phyloP scores from a whole-genome alignment of 2,797 vertebrate genomes.

The Meriones psammophilus region DNA sequence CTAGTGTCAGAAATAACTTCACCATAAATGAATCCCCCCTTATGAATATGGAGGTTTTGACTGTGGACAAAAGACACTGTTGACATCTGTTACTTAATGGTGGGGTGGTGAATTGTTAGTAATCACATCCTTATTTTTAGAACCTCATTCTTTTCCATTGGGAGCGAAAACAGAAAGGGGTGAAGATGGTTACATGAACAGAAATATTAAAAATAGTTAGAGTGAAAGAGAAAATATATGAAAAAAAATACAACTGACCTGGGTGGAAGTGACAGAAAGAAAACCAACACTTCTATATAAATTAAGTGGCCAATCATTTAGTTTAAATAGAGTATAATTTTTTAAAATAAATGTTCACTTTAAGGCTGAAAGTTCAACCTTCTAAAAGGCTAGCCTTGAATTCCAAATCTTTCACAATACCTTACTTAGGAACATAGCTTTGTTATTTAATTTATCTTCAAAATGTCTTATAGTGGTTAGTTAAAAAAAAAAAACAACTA shows the following conservation, averaged over 20 bases:
- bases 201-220: background rate
- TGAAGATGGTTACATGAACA: background rate
- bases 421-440: background rate
- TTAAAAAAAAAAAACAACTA: background rate
- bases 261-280: background rate
- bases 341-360: constrained; percentile 20
- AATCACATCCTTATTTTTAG: constrained; percentile 50
- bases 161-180: background rate
- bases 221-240: background rate
- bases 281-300: background rate
- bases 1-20: constrained; percentile 9
- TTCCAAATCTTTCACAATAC: constrained; percentile 31
- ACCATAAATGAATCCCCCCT: background rate
- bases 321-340: background rate
- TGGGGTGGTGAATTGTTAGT: constrained; percentile 53
- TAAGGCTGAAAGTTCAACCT: background rate
- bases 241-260: background rate
- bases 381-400: background rate
- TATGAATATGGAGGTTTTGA: background rate
- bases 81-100: background rate
- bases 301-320: constrained; percentile 16
- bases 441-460: background rate
- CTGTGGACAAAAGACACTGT: background rate
- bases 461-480: background rate
- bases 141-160: constrained; percentile 26